Percentiles rank a stretch among this genome's conserved stretches.
These are phyloP conservation scores for Phenacoccus solenopsis DNA, from an alignment of 1,140 invertebrate genomes.

Conservation along the genomic window DNA sequence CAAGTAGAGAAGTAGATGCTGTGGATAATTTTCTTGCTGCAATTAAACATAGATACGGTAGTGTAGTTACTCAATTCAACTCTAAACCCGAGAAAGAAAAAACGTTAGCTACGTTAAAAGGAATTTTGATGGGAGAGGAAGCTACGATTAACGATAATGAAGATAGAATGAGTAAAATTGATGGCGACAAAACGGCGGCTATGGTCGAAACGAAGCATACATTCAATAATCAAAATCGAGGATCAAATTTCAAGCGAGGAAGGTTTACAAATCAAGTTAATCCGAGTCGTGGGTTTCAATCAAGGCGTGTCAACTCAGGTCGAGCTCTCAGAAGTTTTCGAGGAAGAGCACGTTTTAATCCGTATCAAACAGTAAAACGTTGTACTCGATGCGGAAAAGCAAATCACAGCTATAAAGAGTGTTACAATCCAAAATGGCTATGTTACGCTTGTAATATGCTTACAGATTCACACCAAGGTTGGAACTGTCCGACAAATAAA, in stretches of 20 bases:
- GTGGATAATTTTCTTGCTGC: neutral
- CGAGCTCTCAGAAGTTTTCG: neutral
- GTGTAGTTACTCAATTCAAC: neutral
- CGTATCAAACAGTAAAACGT: neutral
- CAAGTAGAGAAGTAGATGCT: neutral
- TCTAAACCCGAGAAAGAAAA: neutral
- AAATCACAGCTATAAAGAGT: neutral
- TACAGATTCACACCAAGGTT: neutral
- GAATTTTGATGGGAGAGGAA: neutral
- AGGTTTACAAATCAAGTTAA: too few species aligned
- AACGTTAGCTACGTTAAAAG: neutral
- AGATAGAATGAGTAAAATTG: neutral
- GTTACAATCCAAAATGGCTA: neutral
- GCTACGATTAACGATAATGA: neutral
- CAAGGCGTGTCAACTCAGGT: neutral
- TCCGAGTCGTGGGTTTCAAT: neutral
- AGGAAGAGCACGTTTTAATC: neutral
- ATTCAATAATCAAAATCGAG: neutral
- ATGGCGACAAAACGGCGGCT: neutral
- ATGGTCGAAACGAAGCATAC: neutral
- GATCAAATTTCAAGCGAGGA: too few species aligned
- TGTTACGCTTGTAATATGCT: neutral
- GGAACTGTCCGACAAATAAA: neutral
- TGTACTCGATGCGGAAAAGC: neutral
- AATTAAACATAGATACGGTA: neutral